Base-by-base conservation (phyloP, 1,140 invertebrate genomes). In the Schlechtendalia chinensis region DNA sequence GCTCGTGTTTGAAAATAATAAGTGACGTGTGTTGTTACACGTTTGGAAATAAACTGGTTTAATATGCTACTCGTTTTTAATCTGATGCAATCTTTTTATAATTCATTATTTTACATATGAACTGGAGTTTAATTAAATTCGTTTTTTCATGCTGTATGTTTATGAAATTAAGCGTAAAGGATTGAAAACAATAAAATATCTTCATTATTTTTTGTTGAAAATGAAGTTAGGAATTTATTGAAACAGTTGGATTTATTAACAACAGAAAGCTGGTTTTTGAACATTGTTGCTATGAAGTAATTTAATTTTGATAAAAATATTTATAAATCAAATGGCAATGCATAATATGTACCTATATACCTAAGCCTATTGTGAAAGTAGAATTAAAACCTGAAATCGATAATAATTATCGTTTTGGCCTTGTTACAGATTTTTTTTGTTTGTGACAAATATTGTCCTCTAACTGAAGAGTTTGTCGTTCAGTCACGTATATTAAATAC, bases 381-480 rank as follows among this genome's bases (percentile, higher is more conserved):
- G 45, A 79, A 63, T 79, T 79, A 63, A 79, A 61, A 79, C 75
- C 32, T 79, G 56, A 79, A 79, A 61, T 79, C 58, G 17, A 79
- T 61, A 63, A 50, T 79, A 47, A 79, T 61, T 61, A 79, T 63
- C 72, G 54, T 77, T 77, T 59, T 77, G 56, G 54, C 75, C 75
- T 79, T 79, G 75, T 61, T 79, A 79, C 58, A 79, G 56, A 47
- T 79, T 27, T 63, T 77, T 50, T 39, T 61, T 24, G 22, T 79
- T 61, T 79, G 58, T 63, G 56, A 79, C 75, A 79, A 79, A 79
- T 79, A 79, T 63, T 79, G 75, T 61, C 75, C 75, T 79, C 58
- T 61, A 79, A 61, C 58, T 63, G 58, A 61, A 61, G 56, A 58
- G 75, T 61, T 79, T 79, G 63, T 61, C 32, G 39, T 79, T 45